Base-by-base conservation (phyloP, 2,888 invertebrate genomes). In the Calliphora vomitoria region DNA sequence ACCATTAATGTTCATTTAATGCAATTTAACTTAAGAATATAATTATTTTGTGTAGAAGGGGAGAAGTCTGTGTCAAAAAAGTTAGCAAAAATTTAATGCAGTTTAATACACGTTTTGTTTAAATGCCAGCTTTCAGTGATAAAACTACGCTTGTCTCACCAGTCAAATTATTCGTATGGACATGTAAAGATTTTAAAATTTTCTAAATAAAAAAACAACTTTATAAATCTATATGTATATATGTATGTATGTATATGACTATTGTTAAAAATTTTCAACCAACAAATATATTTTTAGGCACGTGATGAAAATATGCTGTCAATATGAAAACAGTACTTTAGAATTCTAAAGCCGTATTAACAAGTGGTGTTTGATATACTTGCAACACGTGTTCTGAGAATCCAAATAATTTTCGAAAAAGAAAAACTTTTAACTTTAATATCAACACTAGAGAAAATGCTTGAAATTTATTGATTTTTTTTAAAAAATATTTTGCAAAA, bases 221-320 rank as follows among this genome's bases (percentile, higher is more conserved):
- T 44, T 44, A 11, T 25, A 25, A 1, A 25, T 25, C 25, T 25
- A 44, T 44, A 44, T 11, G 11, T 8, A 41, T 11, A 8, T 41
- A 5, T 8, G 11, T 44, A 44, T 11, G 11, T 44, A 44, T 44
- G 44, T 10, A 13, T 44, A 3, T 11, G 13, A 44, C 11, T 44
- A 44, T 44, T 44, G 44, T 11, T 44, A 5, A 35, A 35, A 35
- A 35, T 35, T 35, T 35, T 35, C 35, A 35, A 35, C 35, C 4
- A 35, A 35, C n/a, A 53, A 6, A 58, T 58, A 4, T 20, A 25
- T 11, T 18, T 55, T 55, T 55, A 82, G 25, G 87, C 76, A 90
- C 90, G 91, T 91, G 91, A 86, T 89, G 88, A 89, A 89, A 89
- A 88, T 88, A 83, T 76, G 84, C 89, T 89, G 91, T 89, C 91